Conservation (phyloP, 2,797 vertebrate genomes). For the Pangasius sanitwongsei region DNA sequence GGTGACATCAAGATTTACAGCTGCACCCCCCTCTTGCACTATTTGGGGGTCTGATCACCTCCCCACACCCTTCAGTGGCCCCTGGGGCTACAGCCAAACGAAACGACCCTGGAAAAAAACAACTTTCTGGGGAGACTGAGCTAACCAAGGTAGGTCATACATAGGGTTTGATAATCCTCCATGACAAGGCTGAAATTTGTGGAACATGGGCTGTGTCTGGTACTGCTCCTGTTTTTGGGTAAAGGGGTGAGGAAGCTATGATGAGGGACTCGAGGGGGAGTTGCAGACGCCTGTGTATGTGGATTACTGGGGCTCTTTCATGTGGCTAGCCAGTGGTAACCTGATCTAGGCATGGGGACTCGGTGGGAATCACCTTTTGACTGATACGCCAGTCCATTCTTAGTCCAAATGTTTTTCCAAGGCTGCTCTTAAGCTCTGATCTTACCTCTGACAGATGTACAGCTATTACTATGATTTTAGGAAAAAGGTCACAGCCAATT, state of each 20-base stretch:
- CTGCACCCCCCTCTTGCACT: constrained; percentile 61
- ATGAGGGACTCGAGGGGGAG: constrained; percentile 67
- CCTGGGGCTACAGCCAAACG: constrained; percentile 61
- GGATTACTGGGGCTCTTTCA: constrained; percentile 86
- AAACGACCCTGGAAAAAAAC: constrained; percentile 61
- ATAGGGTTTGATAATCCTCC: constrained; percentile 74
- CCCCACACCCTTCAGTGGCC: constrained; percentile 58
- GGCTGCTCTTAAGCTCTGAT: constrained; percentile 90
- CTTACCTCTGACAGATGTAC: constrained; percentile 76
- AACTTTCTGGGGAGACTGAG: constrained; percentile 49
- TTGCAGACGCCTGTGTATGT: constrained; percentile 70
- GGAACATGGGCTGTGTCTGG: constrained; percentile 54
- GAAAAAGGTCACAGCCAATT: constrained; percentile 42
- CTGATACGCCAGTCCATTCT: constrained; percentile 89
- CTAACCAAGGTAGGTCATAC: constrained; percentile 64
- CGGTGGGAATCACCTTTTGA: constrained; percentile 71
- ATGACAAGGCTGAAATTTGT: constrained; percentile 72
- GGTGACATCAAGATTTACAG: constrained; percentile 98
- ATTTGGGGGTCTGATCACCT: constrained; percentile 62
- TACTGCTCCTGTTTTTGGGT: constrained; percentile 71
- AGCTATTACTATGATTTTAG: constrained; percentile 84
- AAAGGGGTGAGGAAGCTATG: constrained; percentile 65
- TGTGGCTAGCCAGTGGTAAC: constrained; percentile 85
- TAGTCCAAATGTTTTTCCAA: constrained; percentile 95
- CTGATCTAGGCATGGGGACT: constrained; percentile 74